Base-by-base conservation (phyloP, 2,888 invertebrate genomes). In the Heliconius ethilla region DNA sequence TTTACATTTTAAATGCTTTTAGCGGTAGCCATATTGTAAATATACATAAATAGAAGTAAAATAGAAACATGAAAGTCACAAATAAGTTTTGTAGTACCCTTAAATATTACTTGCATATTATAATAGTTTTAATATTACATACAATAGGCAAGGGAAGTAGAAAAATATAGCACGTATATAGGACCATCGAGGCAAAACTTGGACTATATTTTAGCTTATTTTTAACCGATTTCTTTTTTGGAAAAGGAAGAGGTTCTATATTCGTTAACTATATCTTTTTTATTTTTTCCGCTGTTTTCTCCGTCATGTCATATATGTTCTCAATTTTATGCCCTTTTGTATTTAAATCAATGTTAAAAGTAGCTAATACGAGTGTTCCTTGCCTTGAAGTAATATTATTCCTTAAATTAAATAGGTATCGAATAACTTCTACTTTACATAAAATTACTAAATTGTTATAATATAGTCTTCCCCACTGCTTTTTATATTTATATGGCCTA, bases 331-430 rank as follows among this genome's bases (percentile, higher is more conserved):
- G 7, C 10, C 10, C 10, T 55, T 55, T 55, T 55, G n/a, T 55
- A n/a, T 55, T 55, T 55, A 10, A 77, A 79, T 80, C 70, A 78
- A 75, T 79, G 81, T 81, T 77, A 79, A 75, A 51, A 80, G 79
- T 82, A 82, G 78, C 74, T 66, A 45, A 62, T 55, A 55, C 3
- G 69, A 51, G 29, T 77, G 75, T 78, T 65, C n/a, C 66, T 67
- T 67, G 22, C 22, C 11, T n/a, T 67, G 25, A 25, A 63, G 25
- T 63, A 13, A 25, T 27, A 63, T 27, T 63, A 63, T 63, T 25
- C 11, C 13, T 62, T 62, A 62, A 63, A 13, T 27, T 27, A 63
- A 27, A 27, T 63, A 25, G 6, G 27, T 25, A 27, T 63, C 63
- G 15, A 63, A 4, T 15, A 27, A 15, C 5, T 63, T 27, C 6